These are phyloP conservation scores for Sapayoa aenigma DNA, from an alignment of 2,113 vertebrate species.

Conservation along the genomic window DNA sequence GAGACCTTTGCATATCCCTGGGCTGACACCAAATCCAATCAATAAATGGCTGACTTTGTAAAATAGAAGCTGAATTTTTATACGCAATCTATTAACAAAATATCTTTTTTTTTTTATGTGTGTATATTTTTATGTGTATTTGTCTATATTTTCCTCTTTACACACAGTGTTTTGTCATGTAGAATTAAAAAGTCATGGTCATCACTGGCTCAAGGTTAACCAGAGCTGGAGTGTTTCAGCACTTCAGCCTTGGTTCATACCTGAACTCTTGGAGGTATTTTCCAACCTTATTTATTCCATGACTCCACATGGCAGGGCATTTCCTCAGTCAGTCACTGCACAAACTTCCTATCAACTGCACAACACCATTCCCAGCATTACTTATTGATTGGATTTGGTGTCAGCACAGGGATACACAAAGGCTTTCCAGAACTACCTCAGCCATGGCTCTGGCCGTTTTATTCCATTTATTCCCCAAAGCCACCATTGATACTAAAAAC, in stretches of 20 bases:
- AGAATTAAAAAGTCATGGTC: too few species aligned
- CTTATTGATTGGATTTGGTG: background rate
- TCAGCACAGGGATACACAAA: background rate
- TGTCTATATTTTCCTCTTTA: too few species aligned
- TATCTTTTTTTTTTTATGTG: too few species aligned
- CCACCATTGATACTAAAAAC: background rate
- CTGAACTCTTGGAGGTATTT: background rate
- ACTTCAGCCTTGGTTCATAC: background rate
- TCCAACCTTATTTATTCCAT: background rate
- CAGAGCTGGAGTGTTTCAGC: background rate
- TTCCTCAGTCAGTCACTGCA: background rate
- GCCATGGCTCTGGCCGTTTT: background rate
- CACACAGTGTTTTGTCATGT: too few species aligned
- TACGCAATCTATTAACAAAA: too few species aligned
- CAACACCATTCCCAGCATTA: background rate
- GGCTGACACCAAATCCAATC: background rate
- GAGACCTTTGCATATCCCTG: background rate
- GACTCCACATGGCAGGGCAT: background rate
- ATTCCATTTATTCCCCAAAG: background rate
- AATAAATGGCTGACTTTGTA: too few species aligned
- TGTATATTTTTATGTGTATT: too few species aligned
- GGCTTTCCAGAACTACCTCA: background rate
- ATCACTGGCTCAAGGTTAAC: too few species aligned
- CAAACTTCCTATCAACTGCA: background rate
- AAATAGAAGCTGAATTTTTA: too few species aligned